These are phyloP conservation scores for Avahi laniger DNA, from an alignment of 2,797 vertebrate species.

Conservation along the genomic window DNA sequence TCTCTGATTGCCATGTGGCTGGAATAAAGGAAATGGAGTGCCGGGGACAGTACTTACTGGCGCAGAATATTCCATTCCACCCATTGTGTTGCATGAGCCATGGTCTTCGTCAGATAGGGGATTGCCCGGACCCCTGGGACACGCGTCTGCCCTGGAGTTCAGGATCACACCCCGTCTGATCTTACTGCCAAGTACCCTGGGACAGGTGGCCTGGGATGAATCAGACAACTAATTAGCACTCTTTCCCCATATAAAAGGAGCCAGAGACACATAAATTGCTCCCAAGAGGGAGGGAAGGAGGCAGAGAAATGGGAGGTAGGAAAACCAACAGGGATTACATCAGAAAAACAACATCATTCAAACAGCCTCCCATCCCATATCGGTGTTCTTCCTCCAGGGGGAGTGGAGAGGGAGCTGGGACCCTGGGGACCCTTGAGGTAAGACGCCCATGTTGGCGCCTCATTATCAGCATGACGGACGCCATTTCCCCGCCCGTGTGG, in stretches of 20 bases:
- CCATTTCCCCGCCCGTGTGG: not conserved
- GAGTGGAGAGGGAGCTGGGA: not conserved
- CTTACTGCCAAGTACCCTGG: conserved; percentile 32
- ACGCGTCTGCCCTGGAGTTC: not conserved
- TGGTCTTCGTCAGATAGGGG: not conserved
- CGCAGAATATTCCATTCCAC: not conserved
- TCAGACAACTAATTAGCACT: conserved; percentile 61
- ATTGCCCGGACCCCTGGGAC: conserved; percentile 22
- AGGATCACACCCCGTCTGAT: conserved; percentile 61
- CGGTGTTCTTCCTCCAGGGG: not conserved
- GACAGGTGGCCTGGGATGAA: conserved; percentile 79
- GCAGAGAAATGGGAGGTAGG: conserved; percentile 54
- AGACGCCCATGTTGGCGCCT: not conserved
- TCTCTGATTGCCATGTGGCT: not conserved
- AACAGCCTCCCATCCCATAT: not conserved
- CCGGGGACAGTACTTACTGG: not conserved
- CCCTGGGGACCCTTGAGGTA: not conserved
- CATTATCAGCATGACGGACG: not conserved
- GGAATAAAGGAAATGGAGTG: not conserved
- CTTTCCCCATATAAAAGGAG: conserved; percentile 61
- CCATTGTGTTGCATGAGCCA: not conserved
- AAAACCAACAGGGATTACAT: conserved; percentile 73
- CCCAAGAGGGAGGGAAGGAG: conserved; percentile 64
- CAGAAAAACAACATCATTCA: conserved; percentile 68
- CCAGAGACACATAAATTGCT: conserved; percentile 74